Evolutionary conservation across 2,888 invertebrate species (phyloP).

Genomic region (Harpalus rufipes): DNA sequence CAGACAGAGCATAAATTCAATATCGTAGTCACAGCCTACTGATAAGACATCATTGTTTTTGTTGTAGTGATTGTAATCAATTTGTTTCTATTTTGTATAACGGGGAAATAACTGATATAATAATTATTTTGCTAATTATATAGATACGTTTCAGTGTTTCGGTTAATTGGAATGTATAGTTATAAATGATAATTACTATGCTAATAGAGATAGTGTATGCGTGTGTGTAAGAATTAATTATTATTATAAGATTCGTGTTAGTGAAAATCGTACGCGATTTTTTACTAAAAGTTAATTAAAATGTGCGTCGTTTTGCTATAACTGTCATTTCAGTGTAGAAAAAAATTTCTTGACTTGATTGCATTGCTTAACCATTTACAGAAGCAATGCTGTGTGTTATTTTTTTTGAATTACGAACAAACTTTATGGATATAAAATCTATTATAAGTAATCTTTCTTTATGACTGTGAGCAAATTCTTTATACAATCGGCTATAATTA

Average conservation of each 20-base stretch:
- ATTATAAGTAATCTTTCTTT: slow-evolving; percentile 24
- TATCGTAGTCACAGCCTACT: neutral
- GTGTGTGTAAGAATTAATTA: slow-evolving; percentile 39
- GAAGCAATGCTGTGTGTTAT: neutral
- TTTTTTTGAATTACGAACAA: slow-evolving; percentile 31
- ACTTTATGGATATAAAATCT: slow-evolving; percentile 34
- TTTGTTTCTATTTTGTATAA: slow-evolving; percentile 21
- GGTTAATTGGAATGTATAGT: slow-evolving; percentile 55
- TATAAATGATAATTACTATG: slow-evolving; percentile 50
- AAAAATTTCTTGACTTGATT: slow-evolving; percentile 11
- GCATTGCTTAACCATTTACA: slow-evolving; percentile 27
- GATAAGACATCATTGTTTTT: slow-evolving; percentile 41
- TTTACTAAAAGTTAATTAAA: slow-evolving; percentile 54
- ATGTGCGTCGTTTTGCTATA: slow-evolving; percentile 24
- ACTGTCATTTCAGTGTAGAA: slow-evolving; percentile 44
- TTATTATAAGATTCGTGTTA: slow-evolving; percentile 48
- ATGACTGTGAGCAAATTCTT: slow-evolving; percentile 26
- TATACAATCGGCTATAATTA: slow-evolving; percentile 21
- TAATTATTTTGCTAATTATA: slow-evolving; percentile 60
- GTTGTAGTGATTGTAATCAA: slow-evolving; percentile 7
- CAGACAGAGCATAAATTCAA: no score
- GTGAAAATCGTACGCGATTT: slow-evolving; percentile 28
- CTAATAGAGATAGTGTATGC: slow-evolving; percentile 45
- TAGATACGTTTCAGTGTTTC: slow-evolving; percentile 53
- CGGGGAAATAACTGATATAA: slow-evolving; percentile 57